phyloP scores from a whole-genome alignment of 2,888 invertebrate species.

The Hyposoter didymator region DNA sequence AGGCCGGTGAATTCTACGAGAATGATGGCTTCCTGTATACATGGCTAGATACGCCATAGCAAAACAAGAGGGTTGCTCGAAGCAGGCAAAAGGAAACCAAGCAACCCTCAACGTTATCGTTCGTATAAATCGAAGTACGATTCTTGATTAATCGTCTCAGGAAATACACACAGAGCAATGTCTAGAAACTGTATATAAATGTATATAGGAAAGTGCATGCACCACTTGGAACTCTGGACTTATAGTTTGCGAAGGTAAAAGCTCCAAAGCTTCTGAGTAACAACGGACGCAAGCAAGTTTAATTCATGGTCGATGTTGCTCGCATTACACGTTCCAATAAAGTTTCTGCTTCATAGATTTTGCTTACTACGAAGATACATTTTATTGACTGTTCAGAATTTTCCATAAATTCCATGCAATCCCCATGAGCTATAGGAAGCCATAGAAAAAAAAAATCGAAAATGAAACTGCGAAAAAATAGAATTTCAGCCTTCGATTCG shows the following conservation, averaged over 20 bases:
- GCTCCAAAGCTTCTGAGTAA: constrained; percentile 53
- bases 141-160: constrained; percentile 70
- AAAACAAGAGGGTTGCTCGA: constrained; percentile 48
- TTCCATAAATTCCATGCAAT: neutral
- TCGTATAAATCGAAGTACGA: constrained; percentile 71
- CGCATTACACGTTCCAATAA: constrained; percentile 17
- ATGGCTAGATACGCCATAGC: constrained; percentile 39
- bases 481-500: neutral
- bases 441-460: neutral
- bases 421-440: no score
- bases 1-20: constrained; percentile 66
- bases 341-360: neutral
- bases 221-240: constrained; percentile 20
- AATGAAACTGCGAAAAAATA: neutral
- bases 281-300: constrained; percentile 40
- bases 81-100: constrained; percentile 36
- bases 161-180: constrained; percentile 16
- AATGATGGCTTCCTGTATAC: constrained; percentile 71
- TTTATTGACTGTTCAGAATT: neutral
- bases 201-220: neutral
- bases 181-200: constrained; percentile 35
- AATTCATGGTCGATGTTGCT: constrained; percentile 48
- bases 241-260: constrained; percentile 44
- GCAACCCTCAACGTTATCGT: constrained; percentile 66
- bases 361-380: neutral